A percentile compares a stretch with the other conserved stretches of the same genome.
phyloP scores from a whole-genome alignment of 2,797 vertebrate genomes.

The Sylvia borin region DNA sequence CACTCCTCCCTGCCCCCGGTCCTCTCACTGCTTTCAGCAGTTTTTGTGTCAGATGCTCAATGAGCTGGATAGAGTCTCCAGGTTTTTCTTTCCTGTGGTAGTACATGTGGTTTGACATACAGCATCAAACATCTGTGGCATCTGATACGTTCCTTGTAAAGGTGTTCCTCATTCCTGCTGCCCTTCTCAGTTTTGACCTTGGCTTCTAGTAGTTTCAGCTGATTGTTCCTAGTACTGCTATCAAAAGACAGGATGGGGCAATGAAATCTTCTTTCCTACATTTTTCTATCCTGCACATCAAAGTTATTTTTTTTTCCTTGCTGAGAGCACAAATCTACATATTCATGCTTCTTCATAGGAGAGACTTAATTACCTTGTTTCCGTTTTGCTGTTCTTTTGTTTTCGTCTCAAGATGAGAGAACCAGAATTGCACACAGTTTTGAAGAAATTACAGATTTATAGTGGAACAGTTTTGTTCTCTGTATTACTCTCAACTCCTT shows the following conservation, averaged over 20 bases:
- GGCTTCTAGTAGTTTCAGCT: background rate
- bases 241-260: background rate
- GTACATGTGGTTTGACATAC: background rate
- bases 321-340: background rate
- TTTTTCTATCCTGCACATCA: background rate
- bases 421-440: background rate
- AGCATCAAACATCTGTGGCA: background rate
- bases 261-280: background rate
- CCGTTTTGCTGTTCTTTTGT: background rate
- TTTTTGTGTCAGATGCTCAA: background rate
- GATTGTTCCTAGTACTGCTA: background rate
- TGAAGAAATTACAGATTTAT: background rate
- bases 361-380: background rate
- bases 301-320: background rate
- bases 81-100: background rate
- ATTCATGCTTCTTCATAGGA: background rate
- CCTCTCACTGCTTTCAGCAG: background rate
- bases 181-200: background rate
- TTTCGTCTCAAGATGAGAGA: background rate
- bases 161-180: background rate
- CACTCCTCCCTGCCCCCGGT: rapidly evolving
- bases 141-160: background rate
- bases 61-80: background rate
- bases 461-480: background rate
- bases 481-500: background rate